Evolutionary conservation across 1,140 invertebrate species (phyloP).

Genomic region (Zaprionus nigranus): DNA sequence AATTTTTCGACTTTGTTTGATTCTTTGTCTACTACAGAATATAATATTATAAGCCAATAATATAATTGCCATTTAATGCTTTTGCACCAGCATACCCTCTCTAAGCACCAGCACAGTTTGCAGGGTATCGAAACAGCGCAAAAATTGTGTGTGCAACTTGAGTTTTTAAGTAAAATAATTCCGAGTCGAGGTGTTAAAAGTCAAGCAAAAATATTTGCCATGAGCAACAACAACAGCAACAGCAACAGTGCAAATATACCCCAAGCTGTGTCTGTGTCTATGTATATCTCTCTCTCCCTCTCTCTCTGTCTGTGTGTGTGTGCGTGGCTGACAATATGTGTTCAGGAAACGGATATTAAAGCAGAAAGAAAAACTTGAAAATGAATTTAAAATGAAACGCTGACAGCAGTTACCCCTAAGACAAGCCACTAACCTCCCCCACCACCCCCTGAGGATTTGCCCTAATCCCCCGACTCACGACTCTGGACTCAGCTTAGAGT

Average conservation of each 20-base stretch:
- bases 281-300: neutral
- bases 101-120: neutral
- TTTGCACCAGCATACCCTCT: neutral
- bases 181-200: constrained; percentile 41
- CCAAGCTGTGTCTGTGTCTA: neutral
- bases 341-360: constrained; percentile 74
- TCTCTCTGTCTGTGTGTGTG: constrained; percentile 10
- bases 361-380: constrained; percentile 46
- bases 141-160: constrained; percentile 27
- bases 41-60: no score
- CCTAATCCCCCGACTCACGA: constrained; percentile 36
- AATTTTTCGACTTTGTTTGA: no score
- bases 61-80: rapidly evolving
- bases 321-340: constrained; percentile 54
- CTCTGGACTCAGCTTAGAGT: neutral
- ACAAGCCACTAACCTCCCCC: neutral
- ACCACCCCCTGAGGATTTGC: neutral
- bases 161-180: constrained; percentile 42
- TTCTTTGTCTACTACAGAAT: no score
- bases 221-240: constrained; percentile 16
- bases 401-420: constrained; percentile 32
- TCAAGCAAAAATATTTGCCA: constrained; percentile 48
- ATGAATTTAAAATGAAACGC: constrained; percentile 55
- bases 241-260: constrained; percentile 14
- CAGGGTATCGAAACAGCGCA: constrained; percentile 15